Conservation (phyloP, 30 jellyfish, hydroid and myxozoan genomes). For the Aurelia aurita region DNA sequence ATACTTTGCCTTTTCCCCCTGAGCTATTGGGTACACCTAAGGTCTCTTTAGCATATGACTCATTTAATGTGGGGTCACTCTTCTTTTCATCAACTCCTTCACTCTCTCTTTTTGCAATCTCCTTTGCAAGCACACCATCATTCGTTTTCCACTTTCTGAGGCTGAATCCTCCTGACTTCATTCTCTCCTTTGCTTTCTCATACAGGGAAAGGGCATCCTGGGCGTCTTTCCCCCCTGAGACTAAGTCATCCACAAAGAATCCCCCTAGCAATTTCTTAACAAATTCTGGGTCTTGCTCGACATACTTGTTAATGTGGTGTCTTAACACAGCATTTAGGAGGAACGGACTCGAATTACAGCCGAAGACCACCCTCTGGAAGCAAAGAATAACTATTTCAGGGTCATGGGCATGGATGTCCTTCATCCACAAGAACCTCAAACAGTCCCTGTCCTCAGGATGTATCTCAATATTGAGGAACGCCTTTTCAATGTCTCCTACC, state of each 20-base stretch:
- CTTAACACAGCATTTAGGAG: conserved; percentile 49
- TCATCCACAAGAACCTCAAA: conserved; percentile 54
- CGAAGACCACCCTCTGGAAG: conserved; percentile 27
- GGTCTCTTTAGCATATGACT: conserved; percentile 3
- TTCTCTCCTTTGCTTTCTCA: conserved; percentile 22
- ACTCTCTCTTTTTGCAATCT: conserved; percentile 1
- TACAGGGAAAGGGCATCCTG: neutral
- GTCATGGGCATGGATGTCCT: conserved; percentile 15
- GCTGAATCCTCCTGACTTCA: conserved; percentile 29
- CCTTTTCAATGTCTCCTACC: conserved; percentile 64
- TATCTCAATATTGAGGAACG: conserved; percentile 38
- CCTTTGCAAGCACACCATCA: neutral
- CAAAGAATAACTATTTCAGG: neutral
- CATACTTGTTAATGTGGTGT: conserved; percentile 26
- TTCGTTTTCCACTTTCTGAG: conserved; percentile 50
- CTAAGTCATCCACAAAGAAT: conserved; percentile 39
- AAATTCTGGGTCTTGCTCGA: conserved; percentile 33
- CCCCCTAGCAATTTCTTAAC: neutral
- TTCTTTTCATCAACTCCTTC: conserved; percentile 2
- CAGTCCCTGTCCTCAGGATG: conserved; percentile 48
- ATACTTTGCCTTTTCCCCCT: neutral
- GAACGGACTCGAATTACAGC: conserved; percentile 29
- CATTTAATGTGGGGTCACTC: neutral
- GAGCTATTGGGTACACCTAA: neutral
- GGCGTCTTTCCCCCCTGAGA: neutral